phyloP scores from a whole-genome alignment of 1,140 invertebrate species.

The Panagrolaimus sp. region DNA sequence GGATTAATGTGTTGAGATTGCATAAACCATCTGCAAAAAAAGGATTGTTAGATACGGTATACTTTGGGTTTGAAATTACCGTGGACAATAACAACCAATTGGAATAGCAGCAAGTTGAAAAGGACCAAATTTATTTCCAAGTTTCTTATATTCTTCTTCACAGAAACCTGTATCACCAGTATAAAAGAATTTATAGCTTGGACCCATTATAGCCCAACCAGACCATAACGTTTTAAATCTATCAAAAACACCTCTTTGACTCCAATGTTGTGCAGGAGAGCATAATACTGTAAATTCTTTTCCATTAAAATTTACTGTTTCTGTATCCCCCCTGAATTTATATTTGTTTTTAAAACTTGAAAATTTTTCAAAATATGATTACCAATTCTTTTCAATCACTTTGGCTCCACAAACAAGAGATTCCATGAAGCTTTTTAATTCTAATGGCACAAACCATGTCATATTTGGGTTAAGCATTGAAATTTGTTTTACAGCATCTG shows the following conservation, averaged over 20 bases:
- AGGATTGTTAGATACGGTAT: constrained; percentile 12
- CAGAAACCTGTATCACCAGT: constrained; percentile 47
- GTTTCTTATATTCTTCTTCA: constrained; percentile 36
- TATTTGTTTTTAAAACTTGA: constrained; percentile 13
- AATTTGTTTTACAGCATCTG: constrained; percentile 23
- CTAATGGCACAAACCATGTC: constrained; percentile 39
- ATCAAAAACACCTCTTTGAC: constrained; percentile 27
- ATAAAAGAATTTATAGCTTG: constrained; percentile 36
- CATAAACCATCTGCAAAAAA: too few relatives aligned
- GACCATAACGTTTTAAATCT: constrained; percentile 39
- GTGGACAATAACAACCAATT: constrained; percentile 32
- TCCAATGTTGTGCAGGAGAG: constrained; percentile 45
- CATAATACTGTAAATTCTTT: constrained; percentile 29
- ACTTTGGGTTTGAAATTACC: not conserved
- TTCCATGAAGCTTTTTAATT: constrained; percentile 32
- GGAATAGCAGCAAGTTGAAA: constrained; percentile 42
- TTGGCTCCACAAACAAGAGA: constrained; percentile 23
- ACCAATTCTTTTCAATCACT: not conserved
- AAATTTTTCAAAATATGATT: not conserved
- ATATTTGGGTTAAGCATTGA: constrained; percentile 35
- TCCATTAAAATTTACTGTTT: constrained; percentile 13
- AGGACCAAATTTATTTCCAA: constrained; percentile 33
- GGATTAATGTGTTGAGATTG: constrained; percentile 62
- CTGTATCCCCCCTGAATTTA: constrained; percentile 38
- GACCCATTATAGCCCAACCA: constrained; percentile 37